These are phyloP conservation scores for Platorchestia sp. DNA, from an alignment of 1,140 invertebrate species.

Conservation along the genomic window DNA sequence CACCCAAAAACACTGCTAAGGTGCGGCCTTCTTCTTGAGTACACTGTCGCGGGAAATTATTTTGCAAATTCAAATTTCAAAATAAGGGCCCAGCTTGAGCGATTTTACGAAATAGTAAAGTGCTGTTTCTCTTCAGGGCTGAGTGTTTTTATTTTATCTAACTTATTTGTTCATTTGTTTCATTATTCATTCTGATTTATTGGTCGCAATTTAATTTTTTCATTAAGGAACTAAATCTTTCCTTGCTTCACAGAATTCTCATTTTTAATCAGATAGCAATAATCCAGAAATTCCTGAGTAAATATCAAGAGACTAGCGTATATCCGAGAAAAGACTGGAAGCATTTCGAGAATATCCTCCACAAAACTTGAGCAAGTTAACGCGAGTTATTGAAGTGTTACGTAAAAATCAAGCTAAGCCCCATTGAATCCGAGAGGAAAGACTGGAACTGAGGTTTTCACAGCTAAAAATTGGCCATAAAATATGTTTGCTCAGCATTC, in stretches of 20 bases:
- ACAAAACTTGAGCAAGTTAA: not conserved
- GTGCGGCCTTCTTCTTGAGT: no score
- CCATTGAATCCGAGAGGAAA: not conserved
- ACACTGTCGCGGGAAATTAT: no score
- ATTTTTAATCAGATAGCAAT: not conserved
- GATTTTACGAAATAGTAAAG: no score
- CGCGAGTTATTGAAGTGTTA: not conserved
- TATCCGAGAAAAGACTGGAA: not conserved
- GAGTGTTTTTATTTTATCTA: no score
- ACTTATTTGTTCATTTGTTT: no score
- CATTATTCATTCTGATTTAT: no score
- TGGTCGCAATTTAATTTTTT: no score
- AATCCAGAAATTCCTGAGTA: not conserved
- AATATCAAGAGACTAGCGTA: not conserved
- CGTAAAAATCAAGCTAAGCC: not conserved
- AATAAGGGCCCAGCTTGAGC: no score
- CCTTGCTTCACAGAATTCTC: not conserved
- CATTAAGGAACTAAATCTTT: no score
- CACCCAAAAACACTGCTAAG: no score
- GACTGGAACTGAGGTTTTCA: not conserved
- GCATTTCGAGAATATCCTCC: not conserved
- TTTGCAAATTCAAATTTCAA: no score
- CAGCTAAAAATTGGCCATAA: conserved; percentile 3
- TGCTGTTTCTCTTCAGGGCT: no score
- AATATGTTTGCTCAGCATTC: conserved; percentile 12